Conservation (phyloP, 2,113 vertebrate genomes). For the Halcyon senegalensis region DNA sequence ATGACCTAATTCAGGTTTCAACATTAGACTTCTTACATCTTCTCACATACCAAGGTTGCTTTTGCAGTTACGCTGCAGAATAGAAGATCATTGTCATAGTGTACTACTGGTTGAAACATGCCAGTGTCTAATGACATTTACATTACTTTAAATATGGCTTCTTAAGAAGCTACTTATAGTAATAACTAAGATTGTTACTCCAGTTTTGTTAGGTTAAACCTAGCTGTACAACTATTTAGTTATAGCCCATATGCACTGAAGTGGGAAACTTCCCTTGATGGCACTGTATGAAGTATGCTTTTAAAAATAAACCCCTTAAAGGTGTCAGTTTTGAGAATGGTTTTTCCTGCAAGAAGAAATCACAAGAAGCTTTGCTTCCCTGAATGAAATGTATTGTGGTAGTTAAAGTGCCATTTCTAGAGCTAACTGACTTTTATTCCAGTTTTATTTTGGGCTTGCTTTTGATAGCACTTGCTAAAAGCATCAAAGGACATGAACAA, state of each 20-base stretch:
- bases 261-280: not conserved
- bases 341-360: not conserved
- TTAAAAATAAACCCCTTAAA: not conserved
- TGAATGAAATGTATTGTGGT: not conserved
- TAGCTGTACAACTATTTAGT: not conserved
- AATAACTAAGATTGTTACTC: not conserved
- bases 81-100: not conserved
- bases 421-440: slow-evolving; percentile 18
- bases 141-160: not conserved
- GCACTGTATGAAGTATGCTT: not conserved
- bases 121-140: not conserved
- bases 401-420: not conserved
- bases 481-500: slow-evolving; percentile 17
- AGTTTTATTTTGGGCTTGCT: slow-evolving; percentile 45
- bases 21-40: not conserved
- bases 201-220: not conserved
- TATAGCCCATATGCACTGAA: not conserved
- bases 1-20: not conserved
- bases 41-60: not conserved
- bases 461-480: slow-evolving; percentile 41
- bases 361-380: not conserved
- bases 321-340: not conserved
- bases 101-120: not conserved
- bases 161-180: not conserved
- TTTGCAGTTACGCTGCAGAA: not conserved